phyloP scores from a whole-genome alignment of 2,888 invertebrate genomes.

The Drosophila nigricruria region DNA sequence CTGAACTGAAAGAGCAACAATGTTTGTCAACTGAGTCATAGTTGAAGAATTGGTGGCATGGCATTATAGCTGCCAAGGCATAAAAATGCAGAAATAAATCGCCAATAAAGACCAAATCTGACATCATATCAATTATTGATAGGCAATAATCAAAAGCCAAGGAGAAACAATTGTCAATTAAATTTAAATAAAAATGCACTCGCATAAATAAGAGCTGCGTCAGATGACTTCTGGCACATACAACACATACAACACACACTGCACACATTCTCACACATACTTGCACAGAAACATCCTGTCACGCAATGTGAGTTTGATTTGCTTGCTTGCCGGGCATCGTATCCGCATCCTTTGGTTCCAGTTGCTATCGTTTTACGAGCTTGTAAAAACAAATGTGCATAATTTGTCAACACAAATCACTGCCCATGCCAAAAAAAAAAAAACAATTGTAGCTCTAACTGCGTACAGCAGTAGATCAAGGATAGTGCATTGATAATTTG shows the following conservation, averaged over 20 bases:
- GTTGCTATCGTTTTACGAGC: slow-evolving; percentile 44
- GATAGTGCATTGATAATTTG: slow-evolving; percentile 53
- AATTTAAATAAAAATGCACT: slow-evolving; percentile 77
- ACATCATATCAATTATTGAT: slow-evolving; percentile 38
- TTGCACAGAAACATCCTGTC: slow-evolving; percentile 45
- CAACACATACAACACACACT: slow-evolving; percentile 1
- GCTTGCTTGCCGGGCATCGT: slow-evolving; percentile 45
- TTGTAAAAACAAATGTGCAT: slow-evolving; percentile 66
- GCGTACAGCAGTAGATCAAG: slow-evolving; percentile 31
- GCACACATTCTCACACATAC: slow-evolving; percentile 2
- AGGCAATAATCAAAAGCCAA: slow-evolving; percentile 4
- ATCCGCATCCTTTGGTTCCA: slow-evolving; percentile 18
- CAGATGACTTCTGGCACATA: slow-evolving; percentile 36
- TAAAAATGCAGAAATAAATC: slow-evolving; percentile 36
- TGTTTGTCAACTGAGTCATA: slow-evolving; percentile 21
- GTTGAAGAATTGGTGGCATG: slow-evolving; percentile 20
- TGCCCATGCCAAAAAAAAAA: not conserved
- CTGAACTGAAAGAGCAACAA: not conserved
- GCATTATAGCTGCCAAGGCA: slow-evolving; percentile 29
- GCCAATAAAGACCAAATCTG: slow-evolving; percentile 14
- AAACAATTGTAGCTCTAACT: not conserved
- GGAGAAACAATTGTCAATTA: slow-evolving; percentile 60
- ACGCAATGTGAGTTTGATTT: slow-evolving; percentile 71
- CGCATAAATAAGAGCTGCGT: slow-evolving; percentile 56
- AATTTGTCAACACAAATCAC: slow-evolving; percentile 69